Percentiles rank a stretch among this genome's conserved stretches.
These are phyloP conservation scores for Anguilla rostrata DNA, from an alignment of 2,113 vertebrate species.

Conservation along the genomic window DNA sequence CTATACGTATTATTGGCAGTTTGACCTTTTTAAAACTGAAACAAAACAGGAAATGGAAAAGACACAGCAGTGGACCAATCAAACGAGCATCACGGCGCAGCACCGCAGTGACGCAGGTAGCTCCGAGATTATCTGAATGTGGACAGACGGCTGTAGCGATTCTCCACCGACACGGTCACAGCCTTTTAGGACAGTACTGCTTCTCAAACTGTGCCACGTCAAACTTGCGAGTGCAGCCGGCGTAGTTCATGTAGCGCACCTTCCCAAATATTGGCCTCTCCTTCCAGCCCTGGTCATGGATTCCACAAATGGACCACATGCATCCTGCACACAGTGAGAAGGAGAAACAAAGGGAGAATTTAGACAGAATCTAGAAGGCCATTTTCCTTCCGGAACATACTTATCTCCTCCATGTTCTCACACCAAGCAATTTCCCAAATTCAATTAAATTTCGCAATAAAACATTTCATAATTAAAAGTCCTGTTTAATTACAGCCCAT, in stretches of 20 bases:
- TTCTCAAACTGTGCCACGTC: conserved; percentile 74
- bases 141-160: background rate
- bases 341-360: background rate
- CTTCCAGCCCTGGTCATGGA: conserved; percentile 84
- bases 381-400: no score
- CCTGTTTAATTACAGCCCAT: no score
- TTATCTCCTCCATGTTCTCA: no score
- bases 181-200: conserved; percentile 59
- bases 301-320: conserved; percentile 88
- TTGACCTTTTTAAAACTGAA: no score
- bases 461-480: no score
- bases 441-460: no score
- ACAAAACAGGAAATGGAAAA: no score
- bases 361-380: background rate
- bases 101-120: no score
- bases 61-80: no score
- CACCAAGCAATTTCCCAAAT: no score
- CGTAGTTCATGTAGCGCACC: conserved; percentile 90
- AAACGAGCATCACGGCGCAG: no score
- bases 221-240: conserved; percentile 87
- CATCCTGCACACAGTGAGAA: conserved; percentile 64
- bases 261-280: conserved; percentile 82
- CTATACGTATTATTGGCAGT: no score
- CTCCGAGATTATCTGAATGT: background rate
- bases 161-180: background rate